Percentiles rank a stretch among this genome's conserved stretches.
Evolutionary conservation across 2,113 vertebrate species (phyloP).

Genomic region (Corydoras maculifer): DNA sequence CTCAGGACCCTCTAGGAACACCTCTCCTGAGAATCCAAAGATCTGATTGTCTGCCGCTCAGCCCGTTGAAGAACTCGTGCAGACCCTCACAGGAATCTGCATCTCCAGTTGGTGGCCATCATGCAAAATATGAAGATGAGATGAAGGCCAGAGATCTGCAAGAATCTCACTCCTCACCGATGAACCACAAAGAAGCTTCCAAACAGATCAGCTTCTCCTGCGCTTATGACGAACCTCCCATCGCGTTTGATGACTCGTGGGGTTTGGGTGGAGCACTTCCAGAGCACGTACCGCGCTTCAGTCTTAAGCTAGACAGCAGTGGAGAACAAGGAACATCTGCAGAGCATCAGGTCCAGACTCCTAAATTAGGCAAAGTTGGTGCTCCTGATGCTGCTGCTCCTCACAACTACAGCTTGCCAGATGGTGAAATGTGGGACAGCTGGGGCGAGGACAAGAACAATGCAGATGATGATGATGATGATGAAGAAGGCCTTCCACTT

Average conservation of each 20-base stretch:
- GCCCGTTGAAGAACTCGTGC: conserved; percentile 32
- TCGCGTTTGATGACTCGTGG: conserved; percentile 61
- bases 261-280: conserved; percentile 50
- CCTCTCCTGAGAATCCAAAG: conserved; percentile 9
- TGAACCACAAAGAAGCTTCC: conserved; percentile 50
- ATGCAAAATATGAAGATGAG: not conserved
- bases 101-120: not conserved
- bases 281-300: conserved; percentile 46
- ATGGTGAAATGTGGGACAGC: conserved; percentile 72
- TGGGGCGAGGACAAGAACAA: conserved; percentile 67
- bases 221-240: conserved; percentile 49
- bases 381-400: conserved; percentile 11
- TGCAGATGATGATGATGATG: conserved; percentile 49
- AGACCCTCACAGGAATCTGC: not conserved
- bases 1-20: conserved; percentile 15
- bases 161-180: conserved; percentile 46
- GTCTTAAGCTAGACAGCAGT: conserved; percentile 60
- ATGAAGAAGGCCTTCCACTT: conserved; percentile 52
- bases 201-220: conserved; percentile 53
- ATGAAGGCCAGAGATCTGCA: not conserved
- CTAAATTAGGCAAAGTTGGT: not conserved
- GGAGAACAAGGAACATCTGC: conserved; percentile 17
- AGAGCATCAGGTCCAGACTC: not conserved
- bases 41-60: conserved; percentile 28
- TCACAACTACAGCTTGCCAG: conserved; percentile 59